A percentile compares a stretch with the other conserved stretches of the same genome.
phyloP scores from a whole-genome alignment of 2,888 invertebrate genomes.

The Brachyptera putata region DNA sequence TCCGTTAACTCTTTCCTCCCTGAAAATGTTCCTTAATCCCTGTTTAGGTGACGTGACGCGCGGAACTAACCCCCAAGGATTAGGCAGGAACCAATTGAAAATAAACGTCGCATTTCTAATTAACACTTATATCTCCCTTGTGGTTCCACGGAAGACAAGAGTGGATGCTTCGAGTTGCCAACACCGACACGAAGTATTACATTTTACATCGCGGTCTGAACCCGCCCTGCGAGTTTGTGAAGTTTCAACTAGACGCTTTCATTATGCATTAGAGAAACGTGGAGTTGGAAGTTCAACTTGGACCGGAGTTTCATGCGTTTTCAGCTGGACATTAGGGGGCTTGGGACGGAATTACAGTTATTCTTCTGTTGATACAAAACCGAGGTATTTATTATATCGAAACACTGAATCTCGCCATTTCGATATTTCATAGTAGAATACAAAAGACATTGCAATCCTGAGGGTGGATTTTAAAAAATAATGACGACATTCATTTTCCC shows the following conservation, averaged over 20 bases:
- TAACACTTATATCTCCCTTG: constrained; percentile 15
- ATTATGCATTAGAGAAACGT: background rate
- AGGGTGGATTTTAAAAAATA: too few species aligned
- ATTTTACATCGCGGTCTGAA: constrained; percentile 19
- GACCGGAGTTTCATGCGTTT: background rate
- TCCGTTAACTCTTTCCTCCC: constrained; percentile 2
- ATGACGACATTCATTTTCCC: too few species aligned
- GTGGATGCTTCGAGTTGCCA: background rate
- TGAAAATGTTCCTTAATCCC: background rate
- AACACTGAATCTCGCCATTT: too few species aligned
- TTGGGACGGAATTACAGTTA: too few species aligned
- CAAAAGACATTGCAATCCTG: too few species aligned
- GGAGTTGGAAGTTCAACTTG: background rate
- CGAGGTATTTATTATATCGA: too few species aligned
- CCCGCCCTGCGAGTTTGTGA: background rate
- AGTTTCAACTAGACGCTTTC: constrained; percentile 6
- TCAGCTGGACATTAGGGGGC: background rate
- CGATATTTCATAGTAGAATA: too few species aligned
- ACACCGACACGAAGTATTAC: constrained; percentile 11
- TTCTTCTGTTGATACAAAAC: too few species aligned
- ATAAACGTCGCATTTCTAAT: constrained; percentile 20
- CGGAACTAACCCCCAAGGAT: background rate
- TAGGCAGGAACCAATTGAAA: constrained; percentile 15
- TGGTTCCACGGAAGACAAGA: constrained; percentile 8
- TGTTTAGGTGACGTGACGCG: constrained; percentile 1